Conservation (phyloP, 2,797 vertebrate genomes). For the Clarias laeviceps region DNA sequence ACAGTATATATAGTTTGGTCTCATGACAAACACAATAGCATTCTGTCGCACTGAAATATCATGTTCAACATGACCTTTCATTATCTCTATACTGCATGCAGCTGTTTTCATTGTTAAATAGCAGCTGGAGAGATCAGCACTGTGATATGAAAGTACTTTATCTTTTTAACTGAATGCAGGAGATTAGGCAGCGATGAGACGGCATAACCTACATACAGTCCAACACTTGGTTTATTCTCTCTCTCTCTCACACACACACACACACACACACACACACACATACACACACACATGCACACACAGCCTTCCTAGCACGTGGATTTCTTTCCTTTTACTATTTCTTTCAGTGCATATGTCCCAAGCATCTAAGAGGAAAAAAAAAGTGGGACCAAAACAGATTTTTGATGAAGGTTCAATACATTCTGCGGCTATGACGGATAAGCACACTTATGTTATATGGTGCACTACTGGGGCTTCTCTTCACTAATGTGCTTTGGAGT, state of each 20-base stretch:
- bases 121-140: neutral
- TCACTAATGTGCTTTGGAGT: conserved; percentile 18
- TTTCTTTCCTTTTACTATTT: neutral
- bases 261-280: conserved; percentile 33
- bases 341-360: neutral
- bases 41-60: neutral
- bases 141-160: neutral
- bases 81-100: conserved; percentile 3
- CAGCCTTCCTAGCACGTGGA: neutral
- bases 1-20: neutral
- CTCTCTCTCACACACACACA: conserved; percentile 41
- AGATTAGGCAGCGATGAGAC: conserved; percentile 69
- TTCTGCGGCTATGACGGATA: conserved; percentile 42
- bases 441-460: conserved; percentile 15
- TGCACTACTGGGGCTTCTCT: conserved; percentile 31
- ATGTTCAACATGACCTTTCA: conserved; percentile 4
- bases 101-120: conserved; percentile 30
- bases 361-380: neutral
- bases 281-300: conserved; percentile 22
- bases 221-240: conserved; percentile 54
- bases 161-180: conserved; percentile 51
- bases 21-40: neutral
- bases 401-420: conserved; percentile 34
- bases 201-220: conserved; percentile 73
- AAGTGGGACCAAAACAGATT: conserved; percentile 32